phyloP scores from a whole-genome alignment of 2,888 invertebrate genomes.

The Drosophila subquinaria region DNA sequence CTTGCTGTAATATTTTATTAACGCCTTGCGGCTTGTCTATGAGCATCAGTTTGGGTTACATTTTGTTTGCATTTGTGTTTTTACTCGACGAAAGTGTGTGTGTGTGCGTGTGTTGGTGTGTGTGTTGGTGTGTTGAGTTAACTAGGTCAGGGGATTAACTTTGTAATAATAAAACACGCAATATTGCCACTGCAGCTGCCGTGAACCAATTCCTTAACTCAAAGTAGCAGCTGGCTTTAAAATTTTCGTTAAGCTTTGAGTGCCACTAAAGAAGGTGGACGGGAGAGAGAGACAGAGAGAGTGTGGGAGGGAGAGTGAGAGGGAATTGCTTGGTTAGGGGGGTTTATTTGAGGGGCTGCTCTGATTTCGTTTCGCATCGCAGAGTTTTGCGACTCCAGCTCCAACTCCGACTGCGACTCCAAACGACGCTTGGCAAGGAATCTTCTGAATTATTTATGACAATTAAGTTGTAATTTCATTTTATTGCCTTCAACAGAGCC shows the following conservation, averaged over 20 bases:
- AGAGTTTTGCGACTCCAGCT: conserved; percentile 54
- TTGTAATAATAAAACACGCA: conserved; percentile 76
- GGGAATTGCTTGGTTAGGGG: neutral
- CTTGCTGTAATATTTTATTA: conserved; percentile 57
- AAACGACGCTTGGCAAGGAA: conserved; percentile 50
- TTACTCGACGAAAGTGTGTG: neutral
- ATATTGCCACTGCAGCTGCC: conserved; percentile 63
- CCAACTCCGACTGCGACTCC: neutral
- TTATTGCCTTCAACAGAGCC: conserved; percentile 70
- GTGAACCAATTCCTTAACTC: conserved; percentile 50
- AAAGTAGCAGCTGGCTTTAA: conserved; percentile 64
- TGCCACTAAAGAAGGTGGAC: conserved; percentile 32
- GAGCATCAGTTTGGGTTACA: conserved; percentile 31
- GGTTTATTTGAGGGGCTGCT: conserved; percentile 43
- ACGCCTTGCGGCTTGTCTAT: conserved; percentile 48
- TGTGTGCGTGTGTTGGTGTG: conserved; percentile 17
- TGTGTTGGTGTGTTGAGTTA: conserved; percentile 45
- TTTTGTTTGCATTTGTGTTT: conserved; percentile 18
- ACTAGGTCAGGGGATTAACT: conserved; percentile 77
- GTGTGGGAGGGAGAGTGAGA: neutral
- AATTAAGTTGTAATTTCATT: conserved; percentile 79
- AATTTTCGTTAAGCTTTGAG: conserved; percentile 49
- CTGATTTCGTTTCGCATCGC: conserved; percentile 57
- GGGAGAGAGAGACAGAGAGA: neutral
- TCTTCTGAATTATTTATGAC: conserved; percentile 77